A percentile compares a stretch with the other conserved stretches of the same genome.
Evolutionary conservation across 1,140 invertebrate species (phyloP).

Genomic region (Polypedilum vanderplanki): DNA sequence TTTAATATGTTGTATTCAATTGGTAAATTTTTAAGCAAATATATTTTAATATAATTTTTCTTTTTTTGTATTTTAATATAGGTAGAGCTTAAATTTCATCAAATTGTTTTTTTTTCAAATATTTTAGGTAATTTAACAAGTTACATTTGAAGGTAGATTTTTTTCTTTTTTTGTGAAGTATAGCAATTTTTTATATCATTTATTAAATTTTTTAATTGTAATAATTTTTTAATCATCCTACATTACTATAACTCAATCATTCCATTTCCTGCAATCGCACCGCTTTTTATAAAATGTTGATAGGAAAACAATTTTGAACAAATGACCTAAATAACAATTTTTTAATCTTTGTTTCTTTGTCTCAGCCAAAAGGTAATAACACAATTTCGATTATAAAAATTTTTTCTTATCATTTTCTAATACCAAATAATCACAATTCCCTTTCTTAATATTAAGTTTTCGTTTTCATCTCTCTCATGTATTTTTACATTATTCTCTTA

Average conservation of each 20-base stretch:
- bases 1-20: conserved; percentile 14
- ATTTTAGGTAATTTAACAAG: conserved; percentile 3
- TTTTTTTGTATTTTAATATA: conserved; percentile 20
- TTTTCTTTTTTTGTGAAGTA: neutral
- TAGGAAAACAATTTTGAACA: conserved; percentile 19
- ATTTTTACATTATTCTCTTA: conserved; percentile 20
- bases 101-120: conserved; percentile 19
- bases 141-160: conserved; percentile 19
- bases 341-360: neutral
- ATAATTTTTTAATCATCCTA: conserved; percentile 14
- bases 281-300: conserved; percentile 13
- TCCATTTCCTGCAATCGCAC: conserved; percentile 9
- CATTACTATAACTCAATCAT: neutral
- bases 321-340: conserved; percentile 16
- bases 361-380: conserved; percentile 11
- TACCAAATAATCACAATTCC: conserved; percentile 18
- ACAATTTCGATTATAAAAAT: conserved; percentile 19
- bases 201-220: neutral
- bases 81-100: conserved; percentile 9
- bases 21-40: conserved; percentile 19
- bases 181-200: neutral
- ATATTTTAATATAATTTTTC: conserved; percentile 15
- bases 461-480: conserved; percentile 17
- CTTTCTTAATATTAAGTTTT: conserved; percentile 20
- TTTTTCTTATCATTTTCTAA: conserved; percentile 12